Percentiles rank a stretch among this genome's conserved stretches.
phyloP scores from a whole-genome alignment of 2,113 vertebrate species.

The Mirza zaza region DNA sequence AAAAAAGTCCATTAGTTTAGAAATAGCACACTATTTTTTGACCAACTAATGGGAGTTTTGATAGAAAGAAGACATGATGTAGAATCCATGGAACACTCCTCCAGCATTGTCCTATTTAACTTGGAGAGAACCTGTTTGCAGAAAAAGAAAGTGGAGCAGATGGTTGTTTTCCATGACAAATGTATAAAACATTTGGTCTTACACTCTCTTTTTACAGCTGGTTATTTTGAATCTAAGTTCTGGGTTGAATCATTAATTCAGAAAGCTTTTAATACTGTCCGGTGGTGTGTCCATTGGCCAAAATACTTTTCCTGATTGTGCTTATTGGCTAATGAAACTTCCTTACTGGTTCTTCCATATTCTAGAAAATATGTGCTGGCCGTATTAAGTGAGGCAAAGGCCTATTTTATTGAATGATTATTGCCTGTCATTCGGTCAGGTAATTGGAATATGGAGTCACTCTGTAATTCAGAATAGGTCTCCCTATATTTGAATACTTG shows the following conservation, averaged over 20 bases:
- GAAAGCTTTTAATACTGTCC: not conserved
- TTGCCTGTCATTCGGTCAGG: not conserved
- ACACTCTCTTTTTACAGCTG: slow-evolving; percentile 38
- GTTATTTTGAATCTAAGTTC: slow-evolving; percentile 46
- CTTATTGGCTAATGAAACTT: not conserved
- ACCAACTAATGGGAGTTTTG: slow-evolving; percentile 27
- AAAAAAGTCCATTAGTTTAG: not conserved
- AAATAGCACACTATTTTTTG: slow-evolving; percentile 3
- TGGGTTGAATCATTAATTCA: slow-evolving; percentile 31
- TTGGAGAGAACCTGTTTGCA: not conserved
- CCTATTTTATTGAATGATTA: not conserved
- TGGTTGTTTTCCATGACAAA: slow-evolving; percentile 60
- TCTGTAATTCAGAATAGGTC: not conserved
- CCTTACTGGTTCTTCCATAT: not conserved
- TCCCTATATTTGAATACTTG: not conserved
- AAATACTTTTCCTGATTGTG: not conserved
- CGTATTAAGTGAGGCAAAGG: not conserved
- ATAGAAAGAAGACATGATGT: not conserved
- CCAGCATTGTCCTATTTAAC: not conserved
- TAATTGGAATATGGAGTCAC: not conserved
- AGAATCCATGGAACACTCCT: not conserved
- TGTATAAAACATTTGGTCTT: slow-evolving; percentile 39
- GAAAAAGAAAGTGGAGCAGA: not conserved
- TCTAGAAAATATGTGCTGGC: not conserved
- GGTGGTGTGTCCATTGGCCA: not conserved